Conservation (phyloP, 1,140 invertebrate species). For the Drosophila sp. region DNA sequence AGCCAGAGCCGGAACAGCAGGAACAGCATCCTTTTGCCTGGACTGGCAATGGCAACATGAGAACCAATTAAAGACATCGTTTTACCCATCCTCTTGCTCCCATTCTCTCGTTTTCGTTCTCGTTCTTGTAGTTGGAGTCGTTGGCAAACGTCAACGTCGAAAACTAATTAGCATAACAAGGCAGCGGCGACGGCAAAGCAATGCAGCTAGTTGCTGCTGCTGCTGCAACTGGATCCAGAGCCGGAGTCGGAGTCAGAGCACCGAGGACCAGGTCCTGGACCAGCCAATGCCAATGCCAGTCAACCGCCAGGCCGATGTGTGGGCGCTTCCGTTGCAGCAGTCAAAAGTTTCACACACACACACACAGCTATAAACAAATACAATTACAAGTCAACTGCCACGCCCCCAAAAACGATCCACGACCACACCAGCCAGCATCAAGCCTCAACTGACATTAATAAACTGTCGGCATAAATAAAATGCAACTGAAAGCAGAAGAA, state of each 20-base stretch:
- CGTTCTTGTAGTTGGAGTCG: slow-evolving; percentile 12
- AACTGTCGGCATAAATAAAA: slow-evolving; percentile 81
- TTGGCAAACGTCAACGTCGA: slow-evolving; percentile 80
- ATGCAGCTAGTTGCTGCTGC: slow-evolving; percentile 1
- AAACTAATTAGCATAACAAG: slow-evolving; percentile 81
- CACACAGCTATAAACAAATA: slow-evolving; percentile 65
- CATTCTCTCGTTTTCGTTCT: neutral
- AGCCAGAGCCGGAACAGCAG: neutral
- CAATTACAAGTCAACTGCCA: slow-evolving; percentile 66
- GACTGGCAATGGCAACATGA: slow-evolving; percentile 64
- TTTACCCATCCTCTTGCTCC: slow-evolving; percentile 48
- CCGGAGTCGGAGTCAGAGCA: slow-evolving; percentile 25
- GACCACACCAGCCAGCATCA: slow-evolving; percentile 12
- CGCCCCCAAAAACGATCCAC: slow-evolving; percentile 4
- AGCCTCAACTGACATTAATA: slow-evolving; percentile 65
- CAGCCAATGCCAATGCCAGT: slow-evolving; percentile 30
- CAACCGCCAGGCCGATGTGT: slow-evolving; percentile 45
- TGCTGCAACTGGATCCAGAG: slow-evolving; percentile 16
- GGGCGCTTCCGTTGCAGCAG: slow-evolving; percentile 25
- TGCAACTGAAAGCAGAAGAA: slow-evolving; percentile 44
- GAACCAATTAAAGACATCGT: slow-evolving; percentile 80
- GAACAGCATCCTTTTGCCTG: slow-evolving; percentile 25
- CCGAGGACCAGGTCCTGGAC: slow-evolving; percentile 21
- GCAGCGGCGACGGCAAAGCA: slow-evolving; percentile 49
- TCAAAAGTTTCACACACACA: slow-evolving; percentile 60